Evolutionary conservation across 2,113 vertebrate genomes (phyloP).

Genomic region (Macrotis lagotis): DNA sequence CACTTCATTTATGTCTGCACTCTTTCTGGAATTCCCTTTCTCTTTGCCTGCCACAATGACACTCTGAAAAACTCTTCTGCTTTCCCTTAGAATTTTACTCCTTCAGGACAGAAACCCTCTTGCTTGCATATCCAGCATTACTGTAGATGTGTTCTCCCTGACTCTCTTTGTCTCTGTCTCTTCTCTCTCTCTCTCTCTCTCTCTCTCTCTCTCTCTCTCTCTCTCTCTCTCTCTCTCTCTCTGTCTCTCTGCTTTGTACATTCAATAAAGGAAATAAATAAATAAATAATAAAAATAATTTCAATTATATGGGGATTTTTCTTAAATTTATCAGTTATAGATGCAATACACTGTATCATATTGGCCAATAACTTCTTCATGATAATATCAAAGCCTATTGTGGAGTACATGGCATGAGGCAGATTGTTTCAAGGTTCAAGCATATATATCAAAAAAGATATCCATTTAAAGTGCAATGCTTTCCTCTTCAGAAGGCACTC

Average conservation of each 20-base stretch:
- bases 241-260: no score
- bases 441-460: background rate
- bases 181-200: no score
- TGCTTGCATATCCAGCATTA: background rate
- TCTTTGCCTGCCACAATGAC: background rate
- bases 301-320: background rate
- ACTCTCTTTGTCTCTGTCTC: no score
- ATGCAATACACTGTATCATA: background rate
- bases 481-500: slow-evolving; percentile 28
- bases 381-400: background rate
- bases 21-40: background rate
- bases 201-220: no score
- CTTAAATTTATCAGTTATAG: background rate
- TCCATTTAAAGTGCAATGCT: background rate
- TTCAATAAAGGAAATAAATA: no score
- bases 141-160: background rate
- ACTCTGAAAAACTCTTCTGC: background rate
- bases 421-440: background rate
- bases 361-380: background rate
- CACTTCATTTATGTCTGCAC: background rate
- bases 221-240: no score
- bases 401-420: accelerated
- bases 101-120: background rate
- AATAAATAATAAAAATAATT: no score
- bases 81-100: background rate